These are phyloP conservation scores for Leptodirus hochenwartii DNA, from an alignment of 2,888 invertebrate genomes.

Conservation along the genomic window DNA sequence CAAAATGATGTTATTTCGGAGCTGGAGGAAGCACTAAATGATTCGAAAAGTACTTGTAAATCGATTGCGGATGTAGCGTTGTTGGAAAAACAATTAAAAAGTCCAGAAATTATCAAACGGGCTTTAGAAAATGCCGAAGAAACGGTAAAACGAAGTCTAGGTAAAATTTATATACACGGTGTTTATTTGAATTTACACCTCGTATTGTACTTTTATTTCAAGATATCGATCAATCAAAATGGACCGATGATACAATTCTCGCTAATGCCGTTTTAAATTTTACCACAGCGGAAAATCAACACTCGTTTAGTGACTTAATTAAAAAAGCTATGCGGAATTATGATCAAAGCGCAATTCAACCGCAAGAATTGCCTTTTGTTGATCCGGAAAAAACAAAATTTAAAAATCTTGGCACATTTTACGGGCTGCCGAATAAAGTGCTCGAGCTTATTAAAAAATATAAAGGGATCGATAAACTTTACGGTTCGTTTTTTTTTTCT, in stretches of 20 bases:
- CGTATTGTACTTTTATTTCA: too few relatives aligned
- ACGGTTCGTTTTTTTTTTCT: conserved; percentile 39
- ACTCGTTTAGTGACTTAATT: conserved; percentile 16
- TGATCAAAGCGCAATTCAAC: conserved; percentile 15
- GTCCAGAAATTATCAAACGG: conserved; percentile 9
- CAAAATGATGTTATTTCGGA: too few relatives aligned
- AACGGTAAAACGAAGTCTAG: conserved; percentile 16
- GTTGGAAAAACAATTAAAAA: conserved; percentile 9
- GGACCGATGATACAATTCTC: conserved; percentile 13
- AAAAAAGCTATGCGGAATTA: conserved; percentile 21
- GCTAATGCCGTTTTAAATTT: conserved; percentile 10
- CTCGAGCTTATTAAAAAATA: conserved; percentile 51
- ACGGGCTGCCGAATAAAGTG: conserved; percentile 57
- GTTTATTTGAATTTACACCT: too few relatives aligned
- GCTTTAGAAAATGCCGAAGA: conserved; percentile 11
- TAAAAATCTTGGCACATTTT: conserved; percentile 38
- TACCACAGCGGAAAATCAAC: conserved; percentile 9
- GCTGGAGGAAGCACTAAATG: too few relatives aligned
- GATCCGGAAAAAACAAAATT: conserved; percentile 9
- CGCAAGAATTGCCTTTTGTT: conserved; percentile 12
- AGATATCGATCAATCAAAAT: too few relatives aligned
- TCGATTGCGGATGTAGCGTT: too few relatives aligned
- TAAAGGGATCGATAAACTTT: conserved; percentile 63
- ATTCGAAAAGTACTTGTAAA: too few relatives aligned
- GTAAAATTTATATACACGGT: too few relatives aligned